Evolutionary conservation across 2,888 invertebrate species (phyloP), one percentile per base, ranked within the genome.

Genomic region (Aphrophora alni): DNA sequence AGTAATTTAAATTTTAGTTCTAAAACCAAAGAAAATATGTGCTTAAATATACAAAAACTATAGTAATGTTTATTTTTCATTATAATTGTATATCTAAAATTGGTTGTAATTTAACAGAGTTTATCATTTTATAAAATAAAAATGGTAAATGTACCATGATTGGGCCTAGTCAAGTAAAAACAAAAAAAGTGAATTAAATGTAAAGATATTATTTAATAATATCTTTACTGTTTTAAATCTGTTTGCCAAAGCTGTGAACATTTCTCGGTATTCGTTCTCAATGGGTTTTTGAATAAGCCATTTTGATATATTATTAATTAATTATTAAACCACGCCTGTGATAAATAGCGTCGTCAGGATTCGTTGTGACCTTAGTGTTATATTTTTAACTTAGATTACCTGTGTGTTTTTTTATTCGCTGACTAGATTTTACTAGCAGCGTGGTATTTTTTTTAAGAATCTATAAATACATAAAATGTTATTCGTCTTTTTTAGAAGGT

Each of bases 321-420:
- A 79, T 75, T 75, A 75, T 75, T 75, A 80, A 75, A 76, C 80
- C 80, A 80, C n/a, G 80, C 80, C 76, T 80, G 80, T 80, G 80
- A 80, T 80, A 80, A n/a, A 71, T 80, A 80, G 75, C 76, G 44
- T 80, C 80, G 75, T 76, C 80, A 80, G 80, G 80, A 80, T 80
- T 71, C 21, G 80, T 80, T 80, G 71, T 75, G 27, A 80, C 76
- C 71, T 80, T 80, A 70, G 75, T 75, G 75, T 76, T 80, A 79
- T 74, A 25, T 74, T 74, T n/a, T 72, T 71, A 69, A 75, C 24
- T 74, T 80, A 75, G 75, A 80, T 80, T 68, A 75, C 38, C 71
- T 75, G 79, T 14, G 38, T 74, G 12, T 74, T 33, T 75, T 80
- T 80, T 76, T 71, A 75, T 80, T 71, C 25, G 75, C 74, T 26